Percentiles rank a stretch among this genome's conserved stretches.
Evolutionary conservation across 2,797 vertebrate genomes (phyloP).

Genomic region (Mormyrops attenuatus): DNA sequence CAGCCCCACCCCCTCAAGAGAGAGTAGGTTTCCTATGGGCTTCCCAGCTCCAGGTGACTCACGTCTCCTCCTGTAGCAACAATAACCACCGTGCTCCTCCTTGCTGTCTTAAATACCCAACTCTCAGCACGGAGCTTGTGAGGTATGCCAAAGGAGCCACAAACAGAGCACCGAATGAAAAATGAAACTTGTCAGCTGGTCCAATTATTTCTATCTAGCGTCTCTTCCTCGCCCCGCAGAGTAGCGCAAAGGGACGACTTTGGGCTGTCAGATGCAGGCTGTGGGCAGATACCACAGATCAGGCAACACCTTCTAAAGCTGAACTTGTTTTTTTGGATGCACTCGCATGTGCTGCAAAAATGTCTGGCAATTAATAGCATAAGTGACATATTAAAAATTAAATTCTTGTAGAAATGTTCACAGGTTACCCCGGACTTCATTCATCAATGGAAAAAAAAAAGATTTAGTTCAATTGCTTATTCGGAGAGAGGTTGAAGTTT

Average conservation of each 20-base stretch:
- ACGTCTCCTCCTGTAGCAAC: neutral
- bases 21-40: neutral
- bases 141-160: neutral
- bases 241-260: neutral
- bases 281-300: neutral
- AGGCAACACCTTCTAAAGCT: neutral
- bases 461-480: neutral
- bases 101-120: neutral
- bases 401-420: neutral
- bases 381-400: neutral
- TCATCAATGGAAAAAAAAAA: neutral
- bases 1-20: neutral
- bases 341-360: neutral
- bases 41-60: neutral
- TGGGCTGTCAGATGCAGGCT: neutral
- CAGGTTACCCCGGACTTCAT: neutral
- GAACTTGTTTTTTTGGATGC: neutral
- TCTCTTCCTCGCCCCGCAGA: neutral
- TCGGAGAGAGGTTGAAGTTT: neutral
- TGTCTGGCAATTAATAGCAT: neutral
- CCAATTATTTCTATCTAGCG: slow-evolving; percentile 17
- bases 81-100: neutral
- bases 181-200: slow-evolving; percentile 24
- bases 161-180: slow-evolving; percentile 1
- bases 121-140: neutral